phyloP scores from a whole-genome alignment of 1,140 invertebrate genomes.

The Lethrus apterus region DNA sequence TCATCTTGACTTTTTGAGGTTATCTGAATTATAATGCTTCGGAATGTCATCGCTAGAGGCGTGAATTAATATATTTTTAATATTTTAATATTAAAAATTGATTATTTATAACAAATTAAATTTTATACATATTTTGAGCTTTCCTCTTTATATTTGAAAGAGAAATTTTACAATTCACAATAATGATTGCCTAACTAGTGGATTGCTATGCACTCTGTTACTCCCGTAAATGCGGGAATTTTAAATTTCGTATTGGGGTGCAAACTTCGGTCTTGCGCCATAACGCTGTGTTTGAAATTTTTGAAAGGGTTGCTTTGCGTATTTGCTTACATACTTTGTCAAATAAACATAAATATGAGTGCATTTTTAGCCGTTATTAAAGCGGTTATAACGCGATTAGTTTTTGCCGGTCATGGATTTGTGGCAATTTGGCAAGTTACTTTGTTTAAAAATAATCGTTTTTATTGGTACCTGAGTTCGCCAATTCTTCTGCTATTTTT shows the following conservation, averaged over 20 bases:
- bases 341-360: constrained; percentile 51
- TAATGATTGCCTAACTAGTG: too few relatives aligned
- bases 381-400: constrained; percentile 69
- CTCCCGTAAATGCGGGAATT: too few relatives aligned
- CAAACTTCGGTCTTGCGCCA: too few relatives aligned
- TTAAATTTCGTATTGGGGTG: too few relatives aligned
- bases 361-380: constrained; percentile 72
- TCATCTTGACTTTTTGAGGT: constrained; percentile 13
- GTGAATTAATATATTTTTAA: background rate
- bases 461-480: constrained; percentile 69
- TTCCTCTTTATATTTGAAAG: too few relatives aligned
- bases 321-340: too few relatives aligned
- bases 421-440: constrained; percentile 77
- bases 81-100: too few relatives aligned
- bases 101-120: too few relatives aligned
- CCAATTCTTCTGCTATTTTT: constrained; percentile 67
- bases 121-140: too few relatives aligned
- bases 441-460: constrained; percentile 59
- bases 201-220: too few relatives aligned
- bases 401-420: constrained; percentile 71
- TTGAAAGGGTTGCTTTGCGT: background rate
- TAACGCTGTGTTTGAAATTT: too few relatives aligned
- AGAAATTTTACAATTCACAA: too few relatives aligned
- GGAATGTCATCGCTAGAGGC: background rate
- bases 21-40: constrained; percentile 1